Conservation (phyloP, 2,888 invertebrate species). For the Acanthosepion pharaonis region DNA sequence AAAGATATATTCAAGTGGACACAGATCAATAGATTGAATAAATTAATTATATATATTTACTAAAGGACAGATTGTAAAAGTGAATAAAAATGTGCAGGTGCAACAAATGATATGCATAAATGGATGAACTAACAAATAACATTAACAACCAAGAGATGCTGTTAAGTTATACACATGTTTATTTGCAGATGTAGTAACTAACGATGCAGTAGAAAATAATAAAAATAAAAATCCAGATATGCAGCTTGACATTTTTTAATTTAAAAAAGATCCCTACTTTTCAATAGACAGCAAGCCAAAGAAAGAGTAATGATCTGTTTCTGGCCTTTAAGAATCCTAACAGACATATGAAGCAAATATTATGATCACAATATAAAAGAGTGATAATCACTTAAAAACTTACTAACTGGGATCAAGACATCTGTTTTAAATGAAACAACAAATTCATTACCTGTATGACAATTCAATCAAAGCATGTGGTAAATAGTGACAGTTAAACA, state of each 20-base stretch:
- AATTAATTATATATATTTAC: too few relatives aligned
- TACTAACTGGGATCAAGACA: not conserved
- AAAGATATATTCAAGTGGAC: too few relatives aligned
- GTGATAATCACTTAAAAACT: too few relatives aligned
- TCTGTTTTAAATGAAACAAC: not conserved
- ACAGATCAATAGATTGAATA: too few relatives aligned
- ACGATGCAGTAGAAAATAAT: not conserved
- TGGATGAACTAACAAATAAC: too few relatives aligned
- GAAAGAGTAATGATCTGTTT: not conserved
- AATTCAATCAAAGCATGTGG: not conserved
- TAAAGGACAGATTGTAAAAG: too few relatives aligned
- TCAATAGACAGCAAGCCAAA: not conserved
- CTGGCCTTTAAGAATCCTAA: too few relatives aligned
- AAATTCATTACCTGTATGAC: not conserved
- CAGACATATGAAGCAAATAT: not conserved
- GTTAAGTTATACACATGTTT: too few relatives aligned
- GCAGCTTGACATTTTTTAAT: not conserved
- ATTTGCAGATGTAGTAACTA: too few relatives aligned
- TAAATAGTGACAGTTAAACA: not conserved
- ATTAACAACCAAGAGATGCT: too few relatives aligned
- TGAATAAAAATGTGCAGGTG: too few relatives aligned
- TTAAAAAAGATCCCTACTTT: not conserved
- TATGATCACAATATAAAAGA: not conserved
- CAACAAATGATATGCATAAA: too few relatives aligned
- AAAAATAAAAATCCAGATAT: not conserved